Percentiles rank a stretch among this genome's conserved stretches.
These are phyloP conservation scores for Xiphydria camelus DNA, from an alignment of 2,888 invertebrate genomes.

Conservation along the genomic window DNA sequence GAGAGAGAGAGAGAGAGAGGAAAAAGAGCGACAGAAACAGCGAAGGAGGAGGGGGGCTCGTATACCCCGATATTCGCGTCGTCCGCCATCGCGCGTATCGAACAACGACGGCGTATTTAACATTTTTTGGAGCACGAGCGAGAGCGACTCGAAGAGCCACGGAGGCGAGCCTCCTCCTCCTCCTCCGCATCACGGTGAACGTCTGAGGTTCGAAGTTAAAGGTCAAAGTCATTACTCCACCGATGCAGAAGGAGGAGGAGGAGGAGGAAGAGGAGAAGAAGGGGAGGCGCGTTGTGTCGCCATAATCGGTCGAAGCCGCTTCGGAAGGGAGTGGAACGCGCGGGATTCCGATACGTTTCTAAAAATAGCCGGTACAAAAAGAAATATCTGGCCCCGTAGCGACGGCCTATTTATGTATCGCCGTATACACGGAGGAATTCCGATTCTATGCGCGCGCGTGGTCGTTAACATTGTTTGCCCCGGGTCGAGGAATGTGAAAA, in stretches of 20 bases:
- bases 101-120: no score
- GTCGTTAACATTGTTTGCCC: constrained; percentile 42
- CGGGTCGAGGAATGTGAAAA: constrained; percentile 39
- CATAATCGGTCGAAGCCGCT: not conserved
- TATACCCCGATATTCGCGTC: not conserved
- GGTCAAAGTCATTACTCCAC: constrained; percentile 38
- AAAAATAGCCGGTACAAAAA: constrained; percentile 35
- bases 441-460: constrained; percentile 29
- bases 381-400: constrained; percentile 27
- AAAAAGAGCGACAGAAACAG: constrained; percentile 7
- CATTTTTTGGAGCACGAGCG: no score
- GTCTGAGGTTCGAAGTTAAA: constrained; percentile 32
- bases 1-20: constrained; percentile 5
- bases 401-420: constrained; percentile 9
- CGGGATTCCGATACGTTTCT: constrained; percentile 21
- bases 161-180: constrained; percentile 13
- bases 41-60: not conserved
- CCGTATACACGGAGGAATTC: constrained; percentile 27
- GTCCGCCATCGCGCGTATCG: no score
- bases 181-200: constrained; percentile 9
- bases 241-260: constrained; percentile 7
- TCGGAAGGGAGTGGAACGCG: constrained; percentile 5
- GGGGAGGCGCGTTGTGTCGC: constrained; percentile 3
- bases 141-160: no score
- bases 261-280: constrained; percentile 12